Evolutionary conservation across 2,797 vertebrate species (phyloP), one percentile per base, ranked within the genome.

Genomic region (Sphenopsis melanotis): DNA sequence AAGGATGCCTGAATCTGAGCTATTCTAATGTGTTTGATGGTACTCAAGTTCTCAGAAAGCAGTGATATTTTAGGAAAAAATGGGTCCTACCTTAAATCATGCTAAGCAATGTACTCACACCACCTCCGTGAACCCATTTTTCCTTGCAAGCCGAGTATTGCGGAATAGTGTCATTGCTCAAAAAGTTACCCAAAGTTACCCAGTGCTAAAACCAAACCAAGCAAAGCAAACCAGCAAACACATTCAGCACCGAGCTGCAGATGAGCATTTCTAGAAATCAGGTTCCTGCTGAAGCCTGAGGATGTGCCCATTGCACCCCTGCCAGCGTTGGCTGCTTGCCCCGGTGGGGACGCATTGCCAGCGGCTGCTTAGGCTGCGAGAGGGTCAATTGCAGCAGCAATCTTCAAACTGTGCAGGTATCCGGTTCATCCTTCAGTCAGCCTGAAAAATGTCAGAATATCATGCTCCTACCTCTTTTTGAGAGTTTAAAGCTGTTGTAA

Each of bases 81-180:
- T 1, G 18, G 21, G 2, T 72, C 32, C 11, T 32, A 12, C 27
- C 11, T 85, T 30, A 69, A n/a, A 42, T 47, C 20, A 18, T 1
- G 1, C 42, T 49, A 29, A 70, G 23, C 1, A 3, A 8, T 29
- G 14, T 71, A 36, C 53, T 71, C 32, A 27, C 22, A 34, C 1
- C 22, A 14, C 19, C n/a, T 74, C 34, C 10, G 1, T 60, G 30
- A 84, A 32, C 1, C 11, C 17, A 0, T 63, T 78, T 70, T 30
- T 63, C 46, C 24, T 66, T 26, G 15, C 19, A 44, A 53, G 19
- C 4, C 19, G 9, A 26, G 5, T 41, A 10, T 23, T 12, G 20
- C 18, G 4, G 18, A 3, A 21, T 11, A 10, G 37, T 23, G 2
- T 27, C 22, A 13, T 17, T 56, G 34, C 14, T 44, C 4, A 0